Percentiles rank a stretch among this genome's conserved stretches.
These are phyloP conservation scores for Tachysurus fulvidraco DNA, from an alignment of 2,113 vertebrate genomes.

Conservation along the genomic window DNA sequence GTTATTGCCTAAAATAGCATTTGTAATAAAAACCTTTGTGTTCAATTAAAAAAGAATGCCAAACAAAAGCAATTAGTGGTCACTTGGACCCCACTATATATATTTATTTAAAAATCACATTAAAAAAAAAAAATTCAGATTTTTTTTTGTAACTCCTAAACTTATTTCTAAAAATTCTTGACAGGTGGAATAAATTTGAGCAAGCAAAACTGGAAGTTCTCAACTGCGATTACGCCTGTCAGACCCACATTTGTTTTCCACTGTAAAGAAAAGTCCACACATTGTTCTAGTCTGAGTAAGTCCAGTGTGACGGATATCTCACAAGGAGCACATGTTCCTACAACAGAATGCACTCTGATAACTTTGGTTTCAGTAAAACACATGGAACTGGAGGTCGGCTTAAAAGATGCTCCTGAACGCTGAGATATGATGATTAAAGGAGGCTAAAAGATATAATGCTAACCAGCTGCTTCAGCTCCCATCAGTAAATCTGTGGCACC, in stretches of 20 bases:
- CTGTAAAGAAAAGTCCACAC: neutral
- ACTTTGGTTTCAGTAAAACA: neutral
- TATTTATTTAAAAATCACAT: no score
- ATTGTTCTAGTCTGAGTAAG: neutral
- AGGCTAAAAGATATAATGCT: neutral
- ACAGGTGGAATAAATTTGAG: neutral
- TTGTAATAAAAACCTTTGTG: neutral
- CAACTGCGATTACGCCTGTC: neutral
- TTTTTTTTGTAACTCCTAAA: neutral
- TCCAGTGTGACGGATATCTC: neutral
- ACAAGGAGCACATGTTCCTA: neutral
- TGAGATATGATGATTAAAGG: slow-evolving; percentile 3
- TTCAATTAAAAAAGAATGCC: neutral
- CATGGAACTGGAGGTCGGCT: neutral
- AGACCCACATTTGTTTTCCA: neutral
- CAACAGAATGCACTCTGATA: neutral
- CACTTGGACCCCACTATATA: no score
- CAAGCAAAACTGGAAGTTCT: neutral
- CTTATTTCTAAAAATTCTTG: neutral
- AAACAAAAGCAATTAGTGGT: no score
- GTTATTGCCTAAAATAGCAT: neutral
- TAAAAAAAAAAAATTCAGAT: no score
- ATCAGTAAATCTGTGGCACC: neutral
- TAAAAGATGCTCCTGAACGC: neutral
- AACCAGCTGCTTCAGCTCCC: neutral